Evolutionary conservation across 2,888 invertebrate genomes (phyloP).

Genomic region (Tigriopus californicus): DNA sequence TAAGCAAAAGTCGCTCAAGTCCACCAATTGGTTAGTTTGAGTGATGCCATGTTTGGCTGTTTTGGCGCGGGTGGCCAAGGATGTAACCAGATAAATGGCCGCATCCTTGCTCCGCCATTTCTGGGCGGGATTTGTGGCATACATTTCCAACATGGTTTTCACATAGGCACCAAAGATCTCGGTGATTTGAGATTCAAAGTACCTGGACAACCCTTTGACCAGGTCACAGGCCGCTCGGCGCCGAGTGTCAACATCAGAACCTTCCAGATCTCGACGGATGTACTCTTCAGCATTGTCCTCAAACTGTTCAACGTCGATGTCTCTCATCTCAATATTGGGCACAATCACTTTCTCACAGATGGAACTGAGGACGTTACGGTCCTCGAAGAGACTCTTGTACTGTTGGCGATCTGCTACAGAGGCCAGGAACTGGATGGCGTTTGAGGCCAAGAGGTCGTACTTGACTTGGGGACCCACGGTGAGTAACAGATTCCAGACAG

Average conservation of each 20-base stretch:
- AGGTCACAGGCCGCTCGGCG: conserved; percentile 91
- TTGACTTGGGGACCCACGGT: conserved; percentile 65
- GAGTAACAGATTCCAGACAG: conserved; percentile 46
- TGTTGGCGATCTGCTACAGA: conserved; percentile 78
- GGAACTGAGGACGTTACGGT: conserved; percentile 60
- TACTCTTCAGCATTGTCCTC: conserved; percentile 97
- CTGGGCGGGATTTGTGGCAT: conserved; percentile 46
- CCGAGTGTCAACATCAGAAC: conserved; percentile 90
- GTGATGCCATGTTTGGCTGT: conserved; percentile 82
- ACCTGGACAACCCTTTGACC: conserved; percentile 69
- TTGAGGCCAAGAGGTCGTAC: conserved; percentile 81
- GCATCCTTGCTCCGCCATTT: conserved; percentile 93
- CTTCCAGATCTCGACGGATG: conserved; percentile 87
- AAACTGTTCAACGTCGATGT: conserved; percentile 86
- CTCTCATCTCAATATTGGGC: conserved; percentile 90
- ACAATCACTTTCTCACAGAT: conserved; percentile 86
- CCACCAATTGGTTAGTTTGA: conserved; percentile 69
- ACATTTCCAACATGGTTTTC: conserved; percentile 57
- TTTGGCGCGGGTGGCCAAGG: conserved; percentile 70
- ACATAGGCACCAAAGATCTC: conserved; percentile 71
- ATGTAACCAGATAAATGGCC: conserved; percentile 86
- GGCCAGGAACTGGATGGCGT: conserved; percentile 82
- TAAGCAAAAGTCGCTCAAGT: conserved; percentile 70
- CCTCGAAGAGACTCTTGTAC: conserved; percentile 73
- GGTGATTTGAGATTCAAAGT: conserved; percentile 72